Evolutionary conservation across 1,140 invertebrate genomes (phyloP), one percentile per base, ranked within the genome.

Genomic region (Leptinotarsa undecemlineata): DNA sequence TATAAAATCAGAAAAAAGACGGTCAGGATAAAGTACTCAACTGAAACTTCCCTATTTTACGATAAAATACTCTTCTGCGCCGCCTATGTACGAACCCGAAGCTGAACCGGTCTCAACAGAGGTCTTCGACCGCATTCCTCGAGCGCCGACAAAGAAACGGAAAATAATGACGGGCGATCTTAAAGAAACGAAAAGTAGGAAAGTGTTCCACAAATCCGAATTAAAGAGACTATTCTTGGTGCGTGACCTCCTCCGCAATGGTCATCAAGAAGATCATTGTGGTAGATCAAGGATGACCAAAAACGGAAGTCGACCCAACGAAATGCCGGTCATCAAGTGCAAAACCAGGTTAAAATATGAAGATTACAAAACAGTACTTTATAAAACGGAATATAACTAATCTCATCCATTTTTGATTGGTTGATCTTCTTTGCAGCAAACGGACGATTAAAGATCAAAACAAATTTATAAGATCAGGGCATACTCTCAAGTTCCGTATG

Each of bases 141-240:
- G 26, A n/a, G n/a, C 51, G 11, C 19, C 42, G 67, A 68, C 26
- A 33, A 42, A 68, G 67, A 68, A 68, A 48, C 11, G 19, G 67
- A 33, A 68, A 48, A 33, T 26, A 68, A 68, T 26, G 42, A 48
- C 26, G 15, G 20, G 26, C 63, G 20, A 20, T 61, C 17, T 19
- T 48, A 8, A 2, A 68, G 33, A 68, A 33, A 68, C 67, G 67
- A 48, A 68, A 70, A 23, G 68, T 70, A 48, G 51, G 68, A 70
- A 60, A 70, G 51, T 70, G 68, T 70, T 60, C 68, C 23, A 70
- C 68, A 70, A 70, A 70, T 70, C 51, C 48, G 20, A 70, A 70
- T 70, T 57, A 5, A 13, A 17, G 11, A 42, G 68, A 23, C n/a
- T 21, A 57, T 57, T 19, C 51, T 57, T 14, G 51, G 51, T 57